Evolutionary conservation across 2,113 vertebrate species (phyloP).

Genomic region (Ursus arctos): DNA sequence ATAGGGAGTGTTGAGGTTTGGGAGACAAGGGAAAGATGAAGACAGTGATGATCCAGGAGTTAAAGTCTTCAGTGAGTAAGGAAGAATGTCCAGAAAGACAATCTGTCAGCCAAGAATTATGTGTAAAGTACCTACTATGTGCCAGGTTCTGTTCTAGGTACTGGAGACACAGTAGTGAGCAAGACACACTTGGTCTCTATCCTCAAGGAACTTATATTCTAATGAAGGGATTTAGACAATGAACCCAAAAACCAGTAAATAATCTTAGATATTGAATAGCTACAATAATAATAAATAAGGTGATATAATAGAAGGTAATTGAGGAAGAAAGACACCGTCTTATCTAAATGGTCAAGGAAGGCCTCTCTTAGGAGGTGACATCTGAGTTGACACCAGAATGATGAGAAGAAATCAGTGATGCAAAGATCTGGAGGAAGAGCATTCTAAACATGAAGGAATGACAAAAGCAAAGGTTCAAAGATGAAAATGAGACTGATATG

Average conservation of each 20-base stretch:
- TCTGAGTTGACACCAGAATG: not conserved
- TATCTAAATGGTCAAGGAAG: not conserved
- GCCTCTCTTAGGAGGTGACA: not conserved
- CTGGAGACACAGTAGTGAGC: not conserved
- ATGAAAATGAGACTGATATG: not conserved
- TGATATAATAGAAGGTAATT: not conserved
- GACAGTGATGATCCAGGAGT: not conserved
- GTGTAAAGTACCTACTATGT: not conserved
- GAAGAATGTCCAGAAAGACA: not conserved
- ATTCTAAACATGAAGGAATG: not conserved
- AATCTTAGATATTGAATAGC: not conserved
- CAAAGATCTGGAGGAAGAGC: not conserved
- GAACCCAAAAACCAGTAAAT: not conserved
- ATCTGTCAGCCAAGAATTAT: not conserved
- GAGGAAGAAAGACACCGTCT: not conserved
- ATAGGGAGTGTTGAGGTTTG: not conserved
- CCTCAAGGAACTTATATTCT: slow-evolving; percentile 39
- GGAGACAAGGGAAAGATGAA: not conserved
- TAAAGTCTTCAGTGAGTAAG: not conserved
- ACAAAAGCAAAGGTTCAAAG: not conserved
- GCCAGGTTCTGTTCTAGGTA: not conserved
- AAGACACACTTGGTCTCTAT: not conserved
- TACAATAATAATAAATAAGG: slow-evolving; percentile 42
- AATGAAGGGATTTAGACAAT: not conserved
- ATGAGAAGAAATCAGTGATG: slow-evolving; percentile 18